These are phyloP conservation scores for Microctonus hyperodae DNA, from an alignment of 2,888 invertebrate species.

Conservation along the genomic window DNA sequence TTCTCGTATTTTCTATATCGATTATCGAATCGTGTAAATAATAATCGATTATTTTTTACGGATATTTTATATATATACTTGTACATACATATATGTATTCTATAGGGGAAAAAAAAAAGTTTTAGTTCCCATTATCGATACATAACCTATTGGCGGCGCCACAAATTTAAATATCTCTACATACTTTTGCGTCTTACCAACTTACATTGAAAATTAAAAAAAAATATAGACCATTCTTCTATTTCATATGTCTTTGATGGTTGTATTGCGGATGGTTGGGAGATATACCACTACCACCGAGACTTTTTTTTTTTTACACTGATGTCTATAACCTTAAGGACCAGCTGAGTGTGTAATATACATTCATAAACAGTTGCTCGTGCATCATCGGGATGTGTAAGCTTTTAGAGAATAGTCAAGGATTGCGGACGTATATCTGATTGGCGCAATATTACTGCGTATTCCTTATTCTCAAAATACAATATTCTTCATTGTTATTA, in stretches of 20 bases:
- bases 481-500: conserved; percentile 23
- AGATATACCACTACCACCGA: not conserved
- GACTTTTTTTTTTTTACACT: not conserved
- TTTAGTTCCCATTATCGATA: not conserved
- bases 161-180: not conserved
- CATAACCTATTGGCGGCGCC: not conserved
- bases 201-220: not conserved
- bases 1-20: not conserved
- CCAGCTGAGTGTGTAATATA: conserved; percentile 8
- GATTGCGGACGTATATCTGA: no score
- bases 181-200: no score
- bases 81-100: not conserved
- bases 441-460: conserved; percentile 25
- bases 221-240: not conserved
- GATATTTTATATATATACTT: no score
- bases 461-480: no score
- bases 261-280: not conserved
- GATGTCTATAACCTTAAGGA: not conserved
- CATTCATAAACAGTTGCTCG: conserved; percentile 20
- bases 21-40: conserved; percentile 5
- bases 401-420: not conserved
- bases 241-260: not conserved
- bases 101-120: not conserved
- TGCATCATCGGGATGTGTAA: conserved; percentile 12
- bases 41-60: no score